These are phyloP conservation scores for Aurelia aurita DNA, from an alignment of 30 jellyfish, hydroid and myxozoan species.

Conservation along the genomic window DNA sequence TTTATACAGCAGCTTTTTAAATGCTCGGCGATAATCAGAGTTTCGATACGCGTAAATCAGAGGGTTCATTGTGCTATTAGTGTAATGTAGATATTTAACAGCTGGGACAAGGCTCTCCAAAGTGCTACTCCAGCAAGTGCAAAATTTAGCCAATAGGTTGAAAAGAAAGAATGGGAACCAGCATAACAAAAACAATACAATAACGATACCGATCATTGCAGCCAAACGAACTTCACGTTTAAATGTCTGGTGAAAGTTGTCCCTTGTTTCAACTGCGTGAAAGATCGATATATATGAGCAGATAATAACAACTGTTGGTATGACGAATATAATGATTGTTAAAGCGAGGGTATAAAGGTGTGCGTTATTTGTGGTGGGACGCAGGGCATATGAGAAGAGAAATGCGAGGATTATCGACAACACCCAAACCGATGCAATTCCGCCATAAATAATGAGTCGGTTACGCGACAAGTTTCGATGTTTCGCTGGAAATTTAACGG, in stretches of 20 bases:
- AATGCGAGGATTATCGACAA: conserved; percentile 56
- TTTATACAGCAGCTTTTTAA: conserved; percentile 56
- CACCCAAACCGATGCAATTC: conserved; percentile 74
- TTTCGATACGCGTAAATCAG: conserved; percentile 82
- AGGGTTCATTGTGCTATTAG: conserved; percentile 88
- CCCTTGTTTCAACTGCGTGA: conserved; percentile 69
- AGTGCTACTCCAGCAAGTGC: conserved; percentile 61
- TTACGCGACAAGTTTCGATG: conserved; percentile 76
- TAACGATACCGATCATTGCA: conserved; percentile 84
- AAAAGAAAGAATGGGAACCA: conserved; percentile 89
- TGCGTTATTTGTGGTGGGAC: conserved; percentile 1
- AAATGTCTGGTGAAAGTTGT: conserved; percentile 46
- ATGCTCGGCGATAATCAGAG: conserved; percentile 76
- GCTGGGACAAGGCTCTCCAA: conserved; percentile 58
- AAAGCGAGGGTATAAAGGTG: conserved; percentile 29
- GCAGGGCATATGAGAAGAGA: conserved; percentile 42
- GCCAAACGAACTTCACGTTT: conserved; percentile 78
- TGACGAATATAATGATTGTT: conserved; percentile 51
- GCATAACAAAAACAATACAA: conserved; percentile 68
- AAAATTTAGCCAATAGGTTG: conserved; percentile 54
- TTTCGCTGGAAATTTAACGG: conserved; percentile 72
- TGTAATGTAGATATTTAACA: conserved; percentile 73
- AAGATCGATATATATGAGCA: conserved; percentile 67
- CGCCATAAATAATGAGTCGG: conserved; percentile 64
- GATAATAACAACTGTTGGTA: conserved; percentile 66